Evolutionary conservation across 2,888 invertebrate genomes (phyloP).

Genomic region (Pandemis heparana): DNA sequence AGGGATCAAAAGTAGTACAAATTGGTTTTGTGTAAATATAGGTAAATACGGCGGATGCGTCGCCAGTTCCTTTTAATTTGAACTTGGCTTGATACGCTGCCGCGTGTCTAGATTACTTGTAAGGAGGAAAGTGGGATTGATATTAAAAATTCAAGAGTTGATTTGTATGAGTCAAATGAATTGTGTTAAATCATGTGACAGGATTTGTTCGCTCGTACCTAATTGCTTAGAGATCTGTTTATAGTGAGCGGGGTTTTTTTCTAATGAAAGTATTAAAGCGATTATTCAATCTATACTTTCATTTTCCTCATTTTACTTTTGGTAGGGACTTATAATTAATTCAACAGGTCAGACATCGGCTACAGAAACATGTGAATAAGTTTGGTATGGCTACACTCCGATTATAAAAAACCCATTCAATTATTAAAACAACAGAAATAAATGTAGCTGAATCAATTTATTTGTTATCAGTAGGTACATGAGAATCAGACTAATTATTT

Average conservation of each 20-base stretch:
- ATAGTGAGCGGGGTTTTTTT: conserved; percentile 16
- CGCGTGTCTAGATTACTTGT: too few relatives aligned
- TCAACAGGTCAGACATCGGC: too few relatives aligned
- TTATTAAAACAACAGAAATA: background rate
- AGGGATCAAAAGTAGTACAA: too few relatives aligned
- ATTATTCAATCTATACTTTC: conserved; percentile 9
- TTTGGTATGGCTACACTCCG: too few relatives aligned
- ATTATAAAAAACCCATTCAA: too few relatives aligned
- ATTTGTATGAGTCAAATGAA: background rate
- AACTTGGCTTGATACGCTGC: too few relatives aligned
- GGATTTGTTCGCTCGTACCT: background rate
- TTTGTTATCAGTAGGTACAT: conserved; percentile 3
- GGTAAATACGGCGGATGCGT: too few relatives aligned
- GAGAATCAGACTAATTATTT: background rate
- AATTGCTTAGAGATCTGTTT: background rate
- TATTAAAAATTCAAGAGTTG: background rate
- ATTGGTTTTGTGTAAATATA: too few relatives aligned
- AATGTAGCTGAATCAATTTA: background rate
- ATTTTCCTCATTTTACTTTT: conserved; percentile 29
- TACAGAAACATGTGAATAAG: too few relatives aligned
- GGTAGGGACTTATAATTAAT: background rate
- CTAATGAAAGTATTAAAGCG: conserved; percentile 5
- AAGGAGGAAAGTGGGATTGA: too few relatives aligned
- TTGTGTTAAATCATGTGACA: background rate
- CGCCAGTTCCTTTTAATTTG: too few relatives aligned